A percentile compares a stretch with the other conserved stretches of the same genome.
These are phyloP conservation scores for Zeuzera pyrina DNA, from an alignment of 2,888 invertebrate genomes.

Conservation along the genomic window DNA sequence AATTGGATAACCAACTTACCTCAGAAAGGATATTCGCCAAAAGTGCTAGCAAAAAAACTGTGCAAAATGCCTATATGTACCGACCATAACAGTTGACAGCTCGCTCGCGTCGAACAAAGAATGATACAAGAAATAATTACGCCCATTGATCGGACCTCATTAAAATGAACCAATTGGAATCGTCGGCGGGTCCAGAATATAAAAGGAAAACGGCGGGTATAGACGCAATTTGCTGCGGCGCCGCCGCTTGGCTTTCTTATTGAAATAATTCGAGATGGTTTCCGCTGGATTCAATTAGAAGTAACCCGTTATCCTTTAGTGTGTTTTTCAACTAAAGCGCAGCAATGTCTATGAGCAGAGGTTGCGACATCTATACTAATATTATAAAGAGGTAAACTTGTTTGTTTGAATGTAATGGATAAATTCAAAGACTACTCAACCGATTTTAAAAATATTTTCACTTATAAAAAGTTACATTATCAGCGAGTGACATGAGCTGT, in stretches of 20 bases:
- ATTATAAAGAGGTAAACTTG: too few relatives aligned
- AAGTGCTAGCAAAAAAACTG: slow-evolving; percentile 50
- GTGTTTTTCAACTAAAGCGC: slow-evolving; percentile 43
- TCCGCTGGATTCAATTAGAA: slow-evolving; percentile 55
- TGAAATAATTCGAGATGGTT: slow-evolving; percentile 50
- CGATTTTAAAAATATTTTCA: too few relatives aligned
- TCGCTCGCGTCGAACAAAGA: slow-evolving; percentile 52
- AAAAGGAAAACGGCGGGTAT: slow-evolving; percentile 48
- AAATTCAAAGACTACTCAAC: too few relatives aligned
- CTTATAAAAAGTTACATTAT: too few relatives aligned
- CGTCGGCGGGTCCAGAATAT: slow-evolving; percentile 28
- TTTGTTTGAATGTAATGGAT: background rate
- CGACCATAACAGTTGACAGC: slow-evolving; percentile 50
- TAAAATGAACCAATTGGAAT: slow-evolving; percentile 60
- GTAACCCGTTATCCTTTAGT: slow-evolving; percentile 23
- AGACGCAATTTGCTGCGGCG: slow-evolving; percentile 60
- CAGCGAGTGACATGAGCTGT: too few relatives aligned
- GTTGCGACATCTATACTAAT: slow-evolving; percentile 25
- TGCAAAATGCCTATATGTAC: slow-evolving; percentile 20
- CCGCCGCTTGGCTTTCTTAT: slow-evolving; percentile 55
- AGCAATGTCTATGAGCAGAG: slow-evolving; percentile 17
- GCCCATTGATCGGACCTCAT: slow-evolving; percentile 68
- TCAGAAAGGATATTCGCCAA: slow-evolving; percentile 51
- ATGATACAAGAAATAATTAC: slow-evolving; percentile 69
- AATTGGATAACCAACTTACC: slow-evolving; percentile 43